phyloP scores from a whole-genome alignment of 2,113 vertebrate genomes.

The Phaethornis superciliosus region DNA sequence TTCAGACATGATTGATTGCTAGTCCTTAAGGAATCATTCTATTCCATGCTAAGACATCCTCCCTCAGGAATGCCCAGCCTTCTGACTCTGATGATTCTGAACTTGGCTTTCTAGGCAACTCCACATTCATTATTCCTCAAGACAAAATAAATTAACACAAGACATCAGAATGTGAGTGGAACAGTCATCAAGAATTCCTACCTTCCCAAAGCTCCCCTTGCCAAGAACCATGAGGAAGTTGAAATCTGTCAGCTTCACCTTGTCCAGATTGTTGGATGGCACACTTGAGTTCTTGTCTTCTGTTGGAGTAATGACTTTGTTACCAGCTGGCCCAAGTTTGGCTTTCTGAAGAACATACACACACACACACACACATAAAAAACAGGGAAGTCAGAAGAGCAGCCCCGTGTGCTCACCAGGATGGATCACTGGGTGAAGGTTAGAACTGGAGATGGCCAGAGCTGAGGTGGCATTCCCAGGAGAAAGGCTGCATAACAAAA shows the following conservation, averaged over 20 bases:
- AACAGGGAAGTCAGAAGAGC: neutral
- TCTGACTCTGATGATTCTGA: neutral
- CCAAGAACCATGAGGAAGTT: conserved; percentile 96
- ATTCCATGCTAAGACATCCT: neutral
- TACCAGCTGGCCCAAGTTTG: conserved; percentile 90
- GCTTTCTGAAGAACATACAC: conserved; percentile 88
- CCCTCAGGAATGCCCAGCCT: neutral
- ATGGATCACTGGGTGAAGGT: neutral
- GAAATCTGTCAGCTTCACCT: conserved; percentile 91
- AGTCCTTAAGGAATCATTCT: neutral
- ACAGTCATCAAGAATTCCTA: conserved; percentile 60
- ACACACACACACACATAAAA: conserved; percentile 37
- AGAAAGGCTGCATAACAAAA: neutral
- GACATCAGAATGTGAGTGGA: rapidly evolving
- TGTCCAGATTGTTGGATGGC: conserved; percentile 90
- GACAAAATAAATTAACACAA: neutral
- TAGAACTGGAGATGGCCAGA: neutral
- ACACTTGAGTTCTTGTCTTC: conserved; percentile 86
- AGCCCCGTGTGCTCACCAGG: neutral
- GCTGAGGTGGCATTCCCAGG: neutral
- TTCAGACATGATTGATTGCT: neutral
- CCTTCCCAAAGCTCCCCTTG: conserved; percentile 98
- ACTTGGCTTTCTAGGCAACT: neutral
- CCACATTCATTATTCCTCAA: neutral
- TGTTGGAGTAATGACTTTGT: conserved; percentile 90